A percentile compares a stretch with the other conserved stretches of the same genome.
Conservation (phyloP, 2,113 vertebrate species). For the Myrmecobius fasciatus region DNA sequence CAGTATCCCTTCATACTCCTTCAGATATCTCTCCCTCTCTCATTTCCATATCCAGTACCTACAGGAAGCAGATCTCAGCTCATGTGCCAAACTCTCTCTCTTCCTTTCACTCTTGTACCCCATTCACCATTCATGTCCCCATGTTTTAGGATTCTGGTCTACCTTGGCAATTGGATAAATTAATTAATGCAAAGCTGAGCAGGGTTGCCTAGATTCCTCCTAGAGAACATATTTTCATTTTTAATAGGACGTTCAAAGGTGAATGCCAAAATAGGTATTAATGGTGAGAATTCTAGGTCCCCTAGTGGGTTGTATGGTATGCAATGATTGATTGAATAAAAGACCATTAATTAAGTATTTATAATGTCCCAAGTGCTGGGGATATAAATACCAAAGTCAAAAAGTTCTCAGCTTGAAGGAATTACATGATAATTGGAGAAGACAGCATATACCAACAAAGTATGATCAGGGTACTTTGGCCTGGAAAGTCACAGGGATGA, state of each 20-base stretch:
- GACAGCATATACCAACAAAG: background rate
- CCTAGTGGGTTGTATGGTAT: background rate
- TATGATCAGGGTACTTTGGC: background rate
- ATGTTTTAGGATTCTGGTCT: background rate
- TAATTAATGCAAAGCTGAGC: background rate
- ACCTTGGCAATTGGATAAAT: background rate
- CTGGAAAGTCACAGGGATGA: background rate
- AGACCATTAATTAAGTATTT: background rate
- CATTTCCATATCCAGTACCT: background rate
- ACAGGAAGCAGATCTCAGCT: background rate
- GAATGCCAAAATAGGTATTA: background rate
- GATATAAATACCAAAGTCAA: background rate
- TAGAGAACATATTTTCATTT: background rate
- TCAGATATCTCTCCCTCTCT: background rate
- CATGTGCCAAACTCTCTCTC: background rate
- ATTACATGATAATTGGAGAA: background rate
- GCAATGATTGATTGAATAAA: background rate
- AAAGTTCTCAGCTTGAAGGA: background rate
- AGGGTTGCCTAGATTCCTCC: background rate
- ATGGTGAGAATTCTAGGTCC: background rate
- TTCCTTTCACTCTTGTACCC: background rate
- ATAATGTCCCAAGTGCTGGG: background rate
- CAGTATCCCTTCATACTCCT: background rate
- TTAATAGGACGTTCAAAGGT: background rate
- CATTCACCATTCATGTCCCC: too few species aligned